phyloP scores from a whole-genome alignment of 1,140 invertebrate genomes.

The Cataglyphis hispanica region DNA sequence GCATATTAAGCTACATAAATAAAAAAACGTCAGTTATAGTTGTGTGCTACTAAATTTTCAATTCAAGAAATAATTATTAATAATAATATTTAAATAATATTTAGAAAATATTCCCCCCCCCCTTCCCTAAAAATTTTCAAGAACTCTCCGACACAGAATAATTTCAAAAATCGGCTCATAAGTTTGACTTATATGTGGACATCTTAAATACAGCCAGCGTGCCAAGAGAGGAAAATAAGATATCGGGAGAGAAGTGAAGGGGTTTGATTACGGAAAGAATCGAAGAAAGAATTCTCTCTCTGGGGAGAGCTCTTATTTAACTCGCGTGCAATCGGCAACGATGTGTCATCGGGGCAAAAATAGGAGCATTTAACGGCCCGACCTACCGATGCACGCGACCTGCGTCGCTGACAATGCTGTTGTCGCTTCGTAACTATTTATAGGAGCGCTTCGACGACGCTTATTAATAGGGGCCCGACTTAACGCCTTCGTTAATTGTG shows the following conservation, averaged over 20 bases:
- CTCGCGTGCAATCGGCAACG: conserved; percentile 76
- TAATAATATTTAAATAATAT: too few relatives aligned
- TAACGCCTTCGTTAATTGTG: conserved; percentile 80
- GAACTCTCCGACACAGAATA: not conserved
- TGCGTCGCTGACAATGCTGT: conserved; percentile 65
- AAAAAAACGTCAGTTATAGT: not conserved
- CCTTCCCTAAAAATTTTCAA: not conserved
- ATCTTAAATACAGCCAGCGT: not conserved
- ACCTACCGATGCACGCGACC: conserved; percentile 72
- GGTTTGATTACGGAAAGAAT: not conserved
- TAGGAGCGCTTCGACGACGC: conserved; percentile 75
- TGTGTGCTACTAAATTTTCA: too few relatives aligned
- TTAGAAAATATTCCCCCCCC: too few relatives aligned
- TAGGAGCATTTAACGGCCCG: conserved; percentile 79
- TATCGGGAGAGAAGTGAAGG: not conserved
- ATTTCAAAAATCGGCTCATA: not conserved
- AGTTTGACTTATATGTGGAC: not conserved
- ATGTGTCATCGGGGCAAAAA: conserved; percentile 81
- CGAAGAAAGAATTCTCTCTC: conserved; percentile 18
- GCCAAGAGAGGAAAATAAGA: not conserved
- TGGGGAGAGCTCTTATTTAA: conserved; percentile 73
- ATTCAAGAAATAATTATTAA: too few relatives aligned
- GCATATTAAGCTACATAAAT: not conserved
- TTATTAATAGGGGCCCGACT: conserved; percentile 80
- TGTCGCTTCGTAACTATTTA: conserved; percentile 78